Evolutionary conservation across 1,140 invertebrate species (phyloP), one percentile per base, ranked within the genome.

Genomic region (Dermatophagoides farinae): DNA sequence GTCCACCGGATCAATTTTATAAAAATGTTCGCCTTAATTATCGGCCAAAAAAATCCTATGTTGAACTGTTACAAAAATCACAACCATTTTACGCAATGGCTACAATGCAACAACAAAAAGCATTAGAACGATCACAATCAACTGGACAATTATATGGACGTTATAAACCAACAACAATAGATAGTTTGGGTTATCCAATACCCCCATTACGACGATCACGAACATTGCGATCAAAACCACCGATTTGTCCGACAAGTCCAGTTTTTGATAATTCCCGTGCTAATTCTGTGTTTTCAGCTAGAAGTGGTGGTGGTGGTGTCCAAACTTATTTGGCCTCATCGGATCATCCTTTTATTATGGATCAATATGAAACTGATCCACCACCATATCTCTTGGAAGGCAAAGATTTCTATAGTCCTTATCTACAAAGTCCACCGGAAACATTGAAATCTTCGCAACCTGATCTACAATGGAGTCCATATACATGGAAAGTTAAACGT

Each of bases 401-500:
- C 2, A 55, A 55, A 44, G 53, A 55, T n/a, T 23, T 55, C n/a
- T 55, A 38, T 23, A 31, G 31, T 31, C 31, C 31, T 31, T 31
- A 31, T 31, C 31, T 31, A 31, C 43, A n/a, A 25, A 10, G 2
- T 6, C 11, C 52, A 18, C 39, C 31, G 4, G n/a, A 5, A 14
- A 16, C 31, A 40, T 31, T 51, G 49, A 31, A 31, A 4, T 31
- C 22, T 14, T 20, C 57, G 38, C 31, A 31, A 31, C 31, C 31
- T 31, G 31, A 31, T 31, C 46, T 63, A 6, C 22, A 46, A 37
- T 63, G 62, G 62, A 37, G 53, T 18, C 57, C 62, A 25, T 63
- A 60, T 53, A 23, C 37, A 11, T 63, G 57, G 57, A 63, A 63
- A 38, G 49, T 50, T 10, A 41, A 49, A 43, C 47, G 62, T 46